Percentiles rank a stretch among this genome's conserved stretches.
These are phyloP conservation scores for Drosophila sp. DNA, from an alignment of 1,140 invertebrate genomes.

Conservation along the genomic window DNA sequence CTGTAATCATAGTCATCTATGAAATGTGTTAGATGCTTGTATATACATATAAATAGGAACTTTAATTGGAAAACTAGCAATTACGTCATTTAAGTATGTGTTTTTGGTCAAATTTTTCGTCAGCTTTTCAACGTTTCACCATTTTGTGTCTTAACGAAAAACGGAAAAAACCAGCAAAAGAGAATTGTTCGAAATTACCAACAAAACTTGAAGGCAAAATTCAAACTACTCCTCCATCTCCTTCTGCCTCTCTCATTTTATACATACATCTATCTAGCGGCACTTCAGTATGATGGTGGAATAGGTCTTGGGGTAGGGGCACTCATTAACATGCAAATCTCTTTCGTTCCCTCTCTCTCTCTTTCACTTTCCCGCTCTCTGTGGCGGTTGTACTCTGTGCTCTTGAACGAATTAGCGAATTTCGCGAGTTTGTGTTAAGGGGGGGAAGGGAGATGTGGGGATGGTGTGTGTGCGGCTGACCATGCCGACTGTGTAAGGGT, in stretches of 20 bases:
- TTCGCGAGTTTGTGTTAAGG: not conserved
- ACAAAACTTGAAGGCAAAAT: conserved; percentile 13
- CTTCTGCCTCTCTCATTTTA: not conserved
- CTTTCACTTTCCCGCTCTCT: too few species aligned
- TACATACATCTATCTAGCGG: not conserved
- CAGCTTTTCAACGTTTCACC: not conserved
- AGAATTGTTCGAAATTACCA: conserved; percentile 30
- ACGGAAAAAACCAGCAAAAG: conserved; percentile 20
- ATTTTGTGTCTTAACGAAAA: conserved; percentile 20
- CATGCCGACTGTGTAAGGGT: too few species aligned
- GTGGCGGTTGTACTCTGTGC: not conserved
- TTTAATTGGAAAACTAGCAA: too few species aligned
- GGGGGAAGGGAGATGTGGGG: conserved; percentile 14
- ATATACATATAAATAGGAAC: too few species aligned
- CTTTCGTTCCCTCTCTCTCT: not conserved
- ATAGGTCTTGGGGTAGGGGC: not conserved
- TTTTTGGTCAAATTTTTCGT: conserved; percentile 10
- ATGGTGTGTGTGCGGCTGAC: too few species aligned
- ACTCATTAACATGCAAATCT: conserved; percentile 58
- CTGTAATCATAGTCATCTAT: too few species aligned
- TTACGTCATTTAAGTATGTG: too few species aligned
- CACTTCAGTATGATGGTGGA: not conserved
- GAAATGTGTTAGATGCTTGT: too few species aligned
- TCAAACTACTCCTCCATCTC: not conserved
- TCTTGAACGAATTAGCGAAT: conserved; percentile 54